Percentiles rank a stretch among this genome's conserved stretches.
phyloP scores from a whole-genome alignment of 2,797 vertebrate species.

The Sebastolobus alascanus region DNA sequence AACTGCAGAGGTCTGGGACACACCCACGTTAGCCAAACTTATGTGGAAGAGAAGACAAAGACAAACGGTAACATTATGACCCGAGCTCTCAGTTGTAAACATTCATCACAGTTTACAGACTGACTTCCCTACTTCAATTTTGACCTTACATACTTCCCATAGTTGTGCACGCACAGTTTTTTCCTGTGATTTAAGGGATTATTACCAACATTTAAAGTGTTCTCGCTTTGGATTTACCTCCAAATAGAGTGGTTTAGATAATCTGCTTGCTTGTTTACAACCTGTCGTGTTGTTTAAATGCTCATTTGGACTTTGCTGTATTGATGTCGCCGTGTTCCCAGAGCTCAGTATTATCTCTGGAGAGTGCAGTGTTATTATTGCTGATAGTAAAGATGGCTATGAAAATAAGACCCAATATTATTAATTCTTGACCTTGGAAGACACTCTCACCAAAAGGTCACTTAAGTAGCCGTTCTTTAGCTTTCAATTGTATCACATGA shows the following conservation, averaged over 20 bases:
- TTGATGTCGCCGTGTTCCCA: neutral
- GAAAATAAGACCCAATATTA: neutral
- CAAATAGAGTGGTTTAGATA: neutral
- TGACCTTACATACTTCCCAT: neutral
- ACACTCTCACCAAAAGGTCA: neutral
- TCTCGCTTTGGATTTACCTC: neutral
- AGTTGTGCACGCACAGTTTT: neutral
- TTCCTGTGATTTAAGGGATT: neutral
- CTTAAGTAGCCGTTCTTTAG: neutral
- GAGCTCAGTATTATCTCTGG: neutral
- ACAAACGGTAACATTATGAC: neutral
- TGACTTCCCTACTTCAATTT: no score
- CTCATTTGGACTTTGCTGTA: neutral
- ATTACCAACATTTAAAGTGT: neutral
- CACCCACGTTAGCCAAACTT: neutral
- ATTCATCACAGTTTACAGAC: neutral
- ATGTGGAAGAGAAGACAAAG: neutral
- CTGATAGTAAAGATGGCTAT: neutral
- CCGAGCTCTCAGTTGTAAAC: neutral
- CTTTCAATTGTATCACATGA: neutral
- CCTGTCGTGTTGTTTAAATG: neutral
- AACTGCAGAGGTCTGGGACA: neutral
- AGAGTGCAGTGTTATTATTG: neutral
- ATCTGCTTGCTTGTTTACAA: constrained; percentile 1
- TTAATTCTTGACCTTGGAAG: neutral